Evolutionary conservation across 2,888 invertebrate species (phyloP).

Genomic region (Eupithecia tripunctaria): DNA sequence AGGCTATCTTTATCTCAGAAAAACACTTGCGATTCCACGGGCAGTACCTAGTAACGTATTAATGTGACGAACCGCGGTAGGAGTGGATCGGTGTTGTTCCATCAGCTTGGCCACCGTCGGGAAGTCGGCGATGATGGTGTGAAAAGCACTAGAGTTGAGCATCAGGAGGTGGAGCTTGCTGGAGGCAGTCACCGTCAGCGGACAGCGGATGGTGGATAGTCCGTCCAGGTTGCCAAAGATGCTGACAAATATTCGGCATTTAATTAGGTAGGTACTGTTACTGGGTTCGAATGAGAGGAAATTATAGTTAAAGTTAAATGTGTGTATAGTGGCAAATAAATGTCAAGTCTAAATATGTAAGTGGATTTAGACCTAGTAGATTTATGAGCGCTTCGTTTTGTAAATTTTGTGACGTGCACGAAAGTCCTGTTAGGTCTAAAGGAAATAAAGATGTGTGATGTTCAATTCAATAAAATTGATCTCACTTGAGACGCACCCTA

Average conservation of each 20-base stretch:
- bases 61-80: conserved; percentile 29
- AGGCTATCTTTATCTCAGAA: not conserved
- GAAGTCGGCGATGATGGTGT: conserved; percentile 65
- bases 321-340: too few relatives aligned
- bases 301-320: not conserved
- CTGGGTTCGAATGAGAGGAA: not conserved
- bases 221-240: conserved; percentile 70
- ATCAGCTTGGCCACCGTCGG: conserved; percentile 56
- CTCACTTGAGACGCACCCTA: not conserved
- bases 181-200: conserved; percentile 54
- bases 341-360: too few relatives aligned
- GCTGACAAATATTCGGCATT: conserved; percentile 46
- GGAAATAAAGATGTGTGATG: too few relatives aligned
- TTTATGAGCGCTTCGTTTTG: too few relatives aligned
- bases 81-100: conserved; percentile 46
- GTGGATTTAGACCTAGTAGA: too few relatives aligned
- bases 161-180: conserved; percentile 64
- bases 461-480: too few relatives aligned
- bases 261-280: too few relatives aligned
- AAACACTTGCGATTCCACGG: not conserved
- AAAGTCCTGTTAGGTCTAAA: too few relatives aligned
- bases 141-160: conserved; percentile 63
- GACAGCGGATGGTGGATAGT: conserved; percentile 49
- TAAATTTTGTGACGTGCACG: too few relatives aligned
- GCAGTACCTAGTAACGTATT: not conserved